Conservation (phyloP, 1,140 invertebrate species). For the Drosophila pallidifrons region DNA sequence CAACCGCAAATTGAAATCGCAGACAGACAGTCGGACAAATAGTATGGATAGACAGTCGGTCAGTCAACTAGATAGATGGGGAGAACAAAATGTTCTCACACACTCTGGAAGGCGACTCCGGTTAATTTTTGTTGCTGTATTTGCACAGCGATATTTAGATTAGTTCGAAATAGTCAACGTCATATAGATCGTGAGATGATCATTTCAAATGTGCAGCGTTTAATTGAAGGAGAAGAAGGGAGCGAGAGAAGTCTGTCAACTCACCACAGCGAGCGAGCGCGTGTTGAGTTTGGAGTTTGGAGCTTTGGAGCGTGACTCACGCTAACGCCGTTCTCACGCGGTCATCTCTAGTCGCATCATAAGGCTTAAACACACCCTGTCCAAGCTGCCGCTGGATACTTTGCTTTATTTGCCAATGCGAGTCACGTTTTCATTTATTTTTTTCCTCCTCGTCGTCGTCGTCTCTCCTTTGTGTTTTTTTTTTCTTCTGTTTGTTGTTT, state of each 20-base stretch:
- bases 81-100: constrained; percentile 59
- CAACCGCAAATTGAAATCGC: constrained; percentile 69
- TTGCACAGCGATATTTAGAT: constrained; percentile 17
- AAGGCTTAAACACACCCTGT: constrained; percentile 42
- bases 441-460: not conserved
- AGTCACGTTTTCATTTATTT: constrained; percentile 74
- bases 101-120: constrained; percentile 12
- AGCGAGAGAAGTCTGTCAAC: not conserved
- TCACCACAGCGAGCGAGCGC: not conserved
- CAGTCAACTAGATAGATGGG: constrained; percentile 15
- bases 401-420: constrained; percentile 81
- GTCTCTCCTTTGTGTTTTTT: not conserved
- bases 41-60: constrained; percentile 17
- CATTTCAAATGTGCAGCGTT: not conserved
- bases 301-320: constrained; percentile 21
- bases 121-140: constrained; percentile 24
- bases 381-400: constrained; percentile 48
- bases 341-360: constrained; percentile 32
- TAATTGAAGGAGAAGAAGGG: too few relatives aligned
- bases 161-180: not conserved
- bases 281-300: not conserved
- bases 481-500: not conserved
- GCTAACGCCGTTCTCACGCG: constrained; percentile 27
- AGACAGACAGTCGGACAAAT: constrained; percentile 34
- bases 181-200: constrained; percentile 22